These are phyloP conservation scores for Pogonophryne albipinna DNA, from an alignment of 2,797 vertebrate genomes.

Conservation along the genomic window DNA sequence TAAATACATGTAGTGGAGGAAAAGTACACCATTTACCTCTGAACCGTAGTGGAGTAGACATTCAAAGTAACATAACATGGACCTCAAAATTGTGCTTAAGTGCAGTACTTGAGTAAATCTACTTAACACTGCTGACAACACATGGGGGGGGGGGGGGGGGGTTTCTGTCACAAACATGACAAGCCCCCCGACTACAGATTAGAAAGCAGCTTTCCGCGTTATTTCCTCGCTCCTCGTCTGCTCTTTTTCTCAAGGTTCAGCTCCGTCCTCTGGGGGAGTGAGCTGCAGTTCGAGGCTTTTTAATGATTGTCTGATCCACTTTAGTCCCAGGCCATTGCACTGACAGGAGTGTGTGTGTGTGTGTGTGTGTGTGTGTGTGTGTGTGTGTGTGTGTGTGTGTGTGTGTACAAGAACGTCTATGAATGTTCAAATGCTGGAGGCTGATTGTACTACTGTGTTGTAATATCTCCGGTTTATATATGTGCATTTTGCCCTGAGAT, in stretches of 20 bases:
- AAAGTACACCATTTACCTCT: no score
- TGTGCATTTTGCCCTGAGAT: slow-evolving; percentile 14
- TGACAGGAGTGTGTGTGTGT: slow-evolving; percentile 22
- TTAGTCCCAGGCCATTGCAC: slow-evolving; percentile 15
- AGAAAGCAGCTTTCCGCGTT: slow-evolving; percentile 25
- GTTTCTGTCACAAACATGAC: slow-evolving; percentile 49
- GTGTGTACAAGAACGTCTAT: not conserved
- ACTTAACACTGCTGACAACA: slow-evolving; percentile 51
- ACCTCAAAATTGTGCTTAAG: no score
- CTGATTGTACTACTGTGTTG: not conserved
- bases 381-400: not conserved
- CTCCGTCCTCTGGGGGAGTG: slow-evolving; percentile 12
- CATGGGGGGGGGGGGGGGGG: slow-evolving; percentile 10
- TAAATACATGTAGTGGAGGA: no score
- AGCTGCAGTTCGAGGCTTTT: slow-evolving; percentile 37
- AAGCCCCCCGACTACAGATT: slow-evolving; percentile 42
- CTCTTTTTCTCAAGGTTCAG: slow-evolving; percentile 39
- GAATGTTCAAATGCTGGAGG: slow-evolving; percentile 16
- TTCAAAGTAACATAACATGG: no score
- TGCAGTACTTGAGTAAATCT: no score
- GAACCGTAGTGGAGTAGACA: no score
- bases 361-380: not conserved
- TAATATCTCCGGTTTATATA: slow-evolving; percentile 7
- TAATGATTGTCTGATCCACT: slow-evolving; percentile 39
- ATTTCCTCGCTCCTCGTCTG: slow-evolving; percentile 38